These are phyloP conservation scores for Micronycteris hirsuta DNA, from an alignment of 2,113 vertebrate genomes.

Conservation along the genomic window DNA sequence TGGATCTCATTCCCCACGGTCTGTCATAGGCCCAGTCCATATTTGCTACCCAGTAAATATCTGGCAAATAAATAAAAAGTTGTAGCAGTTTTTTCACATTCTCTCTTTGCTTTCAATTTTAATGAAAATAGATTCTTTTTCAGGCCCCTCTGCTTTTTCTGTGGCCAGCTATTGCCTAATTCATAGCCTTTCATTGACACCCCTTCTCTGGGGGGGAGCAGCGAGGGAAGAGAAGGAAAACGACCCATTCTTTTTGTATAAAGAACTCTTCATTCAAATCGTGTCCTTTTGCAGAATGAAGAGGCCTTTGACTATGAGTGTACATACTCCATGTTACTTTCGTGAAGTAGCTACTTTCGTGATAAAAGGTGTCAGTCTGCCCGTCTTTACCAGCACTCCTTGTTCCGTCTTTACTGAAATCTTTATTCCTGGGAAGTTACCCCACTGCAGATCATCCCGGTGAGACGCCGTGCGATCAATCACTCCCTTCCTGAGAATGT, in stretches of 20 bases:
- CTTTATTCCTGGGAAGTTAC: conserved; percentile 20
- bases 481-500: conserved; percentile 5
- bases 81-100: neutral
- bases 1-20: rapidly evolving
- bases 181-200: neutral
- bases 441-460: neutral
- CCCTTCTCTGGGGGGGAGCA: neutral
- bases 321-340: neutral
- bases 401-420: neutral
- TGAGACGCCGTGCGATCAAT: neutral
- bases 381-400: neutral
- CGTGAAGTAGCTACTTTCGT: rapidly evolving
- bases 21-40: neutral
- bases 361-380: neutral
- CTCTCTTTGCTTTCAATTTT: neutral
- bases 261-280: neutral
- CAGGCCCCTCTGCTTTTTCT: neutral
- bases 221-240: neutral
- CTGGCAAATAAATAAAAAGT: neutral
- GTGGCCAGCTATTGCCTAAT: neutral
- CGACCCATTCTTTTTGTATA: neutral
- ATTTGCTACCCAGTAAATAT: neutral
- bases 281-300: neutral
- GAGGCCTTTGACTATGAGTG: neutral
- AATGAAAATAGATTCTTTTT: neutral